phyloP scores from a whole-genome alignment of 2,113 vertebrate species.

The Erpornis zantholeuca region DNA sequence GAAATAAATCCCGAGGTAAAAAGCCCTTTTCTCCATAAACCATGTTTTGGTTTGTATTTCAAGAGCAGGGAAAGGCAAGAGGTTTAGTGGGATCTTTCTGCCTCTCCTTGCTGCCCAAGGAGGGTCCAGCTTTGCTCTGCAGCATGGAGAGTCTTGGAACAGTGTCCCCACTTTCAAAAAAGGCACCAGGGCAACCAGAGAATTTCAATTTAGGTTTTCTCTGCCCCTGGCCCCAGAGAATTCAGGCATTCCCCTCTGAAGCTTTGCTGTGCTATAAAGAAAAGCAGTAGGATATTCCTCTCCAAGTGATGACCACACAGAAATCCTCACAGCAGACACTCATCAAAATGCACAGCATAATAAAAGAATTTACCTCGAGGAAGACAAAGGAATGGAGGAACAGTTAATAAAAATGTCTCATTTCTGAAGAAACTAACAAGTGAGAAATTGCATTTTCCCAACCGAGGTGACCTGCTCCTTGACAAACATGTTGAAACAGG shows the following conservation, averaged over 20 bases:
- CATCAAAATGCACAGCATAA: neutral
- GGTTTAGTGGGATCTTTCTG: neutral
- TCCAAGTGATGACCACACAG: neutral
- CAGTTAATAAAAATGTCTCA: neutral
- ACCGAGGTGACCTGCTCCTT: neutral
- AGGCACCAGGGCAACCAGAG: neutral
- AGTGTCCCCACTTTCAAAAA: rapidly evolving
- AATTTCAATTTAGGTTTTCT: neutral
- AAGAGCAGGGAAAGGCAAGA: neutral
- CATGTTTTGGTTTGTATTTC: no score
- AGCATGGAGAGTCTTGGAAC: neutral
- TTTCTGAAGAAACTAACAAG: neutral
- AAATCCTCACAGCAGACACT: neutral
- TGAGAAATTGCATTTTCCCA: neutral
- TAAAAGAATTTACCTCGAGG: neutral
- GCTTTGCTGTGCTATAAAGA: neutral
- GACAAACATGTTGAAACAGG: neutral
- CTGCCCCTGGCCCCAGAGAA: neutral
- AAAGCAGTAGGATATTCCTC: neutral
- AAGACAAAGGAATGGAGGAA: neutral
- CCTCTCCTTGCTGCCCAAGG: neutral
- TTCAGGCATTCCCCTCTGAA: neutral
- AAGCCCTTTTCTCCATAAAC: no score
- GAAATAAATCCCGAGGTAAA: no score
- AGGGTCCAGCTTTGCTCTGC: neutral